These are phyloP conservation scores for Ariolimax columbianus DNA, from an alignment of 2,888 invertebrate species.

Conservation along the genomic window DNA sequence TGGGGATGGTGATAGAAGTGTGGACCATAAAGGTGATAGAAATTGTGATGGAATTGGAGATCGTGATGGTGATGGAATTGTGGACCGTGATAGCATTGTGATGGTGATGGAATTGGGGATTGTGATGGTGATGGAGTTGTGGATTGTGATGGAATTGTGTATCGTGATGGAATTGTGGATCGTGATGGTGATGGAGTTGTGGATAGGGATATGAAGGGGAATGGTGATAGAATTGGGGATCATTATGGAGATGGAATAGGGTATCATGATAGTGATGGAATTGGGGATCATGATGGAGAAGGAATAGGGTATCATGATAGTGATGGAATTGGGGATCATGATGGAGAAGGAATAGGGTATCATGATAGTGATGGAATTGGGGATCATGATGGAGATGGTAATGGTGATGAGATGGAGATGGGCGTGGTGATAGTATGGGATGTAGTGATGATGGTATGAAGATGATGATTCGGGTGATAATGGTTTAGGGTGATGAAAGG, in stretches of 20 bases:
- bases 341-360: too few species aligned
- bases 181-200: too few species aligned
- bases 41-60: background rate
- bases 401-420: background rate
- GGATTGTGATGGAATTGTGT: too few species aligned
- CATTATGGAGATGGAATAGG: background rate
- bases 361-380: background rate
- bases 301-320: too few species aligned
- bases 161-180: too few species aligned
- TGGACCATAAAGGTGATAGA: background rate
- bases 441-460: background rate
- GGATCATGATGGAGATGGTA: too few species aligned
- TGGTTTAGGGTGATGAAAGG: too few species aligned
- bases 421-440: background rate
- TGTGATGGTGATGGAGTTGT: too few species aligned
- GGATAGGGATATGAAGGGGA: background rate
- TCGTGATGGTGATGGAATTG: background rate
- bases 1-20: background rate
- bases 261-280: background rate
- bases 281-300: background rate
- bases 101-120: too few species aligned
- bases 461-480: too few species aligned
- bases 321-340: too few species aligned
- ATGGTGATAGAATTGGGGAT: background rate
- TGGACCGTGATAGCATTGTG: too few species aligned